These are phyloP conservation scores for Pelvicachromis taeniatus DNA, from an alignment of 2,113 vertebrate species.

Conservation along the genomic window DNA sequence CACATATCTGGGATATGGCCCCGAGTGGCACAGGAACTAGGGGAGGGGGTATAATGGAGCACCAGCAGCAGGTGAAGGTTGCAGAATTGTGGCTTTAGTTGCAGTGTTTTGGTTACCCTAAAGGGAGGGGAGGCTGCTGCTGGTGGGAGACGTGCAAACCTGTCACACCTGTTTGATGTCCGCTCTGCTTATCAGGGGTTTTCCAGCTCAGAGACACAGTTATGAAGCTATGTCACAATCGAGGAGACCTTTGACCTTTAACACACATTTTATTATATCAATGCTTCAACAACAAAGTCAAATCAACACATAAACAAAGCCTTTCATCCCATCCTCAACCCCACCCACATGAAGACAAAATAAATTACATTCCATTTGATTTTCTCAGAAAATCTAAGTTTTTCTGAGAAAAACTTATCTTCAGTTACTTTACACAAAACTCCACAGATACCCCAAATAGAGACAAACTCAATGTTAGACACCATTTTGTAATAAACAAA, in stretches of 20 bases:
- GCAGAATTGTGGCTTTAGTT: conserved; percentile 26
- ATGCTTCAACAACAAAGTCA: no score
- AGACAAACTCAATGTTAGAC: no score
- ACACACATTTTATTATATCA: no score
- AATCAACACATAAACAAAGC: no score
- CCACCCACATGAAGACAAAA: no score
- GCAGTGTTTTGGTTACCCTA: background rate
- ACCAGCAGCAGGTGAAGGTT: conserved; percentile 2
- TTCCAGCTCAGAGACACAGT: conserved; percentile 21
- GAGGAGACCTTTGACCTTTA: background rate
- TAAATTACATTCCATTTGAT: no score
- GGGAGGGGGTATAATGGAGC: background rate
- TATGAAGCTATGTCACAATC: background rate
- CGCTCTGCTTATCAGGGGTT: conserved; percentile 30
- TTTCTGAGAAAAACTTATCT: no score
- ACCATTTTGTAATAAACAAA: no score
- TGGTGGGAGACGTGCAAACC: conserved; percentile 34
- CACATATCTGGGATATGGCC: background rate
- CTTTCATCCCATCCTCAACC: no score
- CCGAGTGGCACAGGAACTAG: background rate
- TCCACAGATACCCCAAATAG: no score
- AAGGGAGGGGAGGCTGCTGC: background rate
- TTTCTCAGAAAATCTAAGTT: no score
- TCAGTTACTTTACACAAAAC: no score
- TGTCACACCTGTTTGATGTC: conserved; percentile 56